Evolutionary conservation across 2,797 vertebrate genomes (phyloP).

Genomic region (Ptychobarbus kaznakovi): DNA sequence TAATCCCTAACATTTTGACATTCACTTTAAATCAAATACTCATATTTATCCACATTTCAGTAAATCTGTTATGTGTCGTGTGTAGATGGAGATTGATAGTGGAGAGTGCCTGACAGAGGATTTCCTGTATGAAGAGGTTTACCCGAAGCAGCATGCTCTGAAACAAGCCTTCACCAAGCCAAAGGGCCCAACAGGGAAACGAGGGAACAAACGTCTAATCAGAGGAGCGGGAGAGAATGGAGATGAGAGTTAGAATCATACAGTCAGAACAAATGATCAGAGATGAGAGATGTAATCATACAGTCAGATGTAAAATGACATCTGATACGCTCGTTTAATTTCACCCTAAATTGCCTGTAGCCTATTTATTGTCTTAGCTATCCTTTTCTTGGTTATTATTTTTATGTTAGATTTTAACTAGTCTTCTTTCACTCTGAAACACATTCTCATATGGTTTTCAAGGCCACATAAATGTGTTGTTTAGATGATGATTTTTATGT

Average conservation of each 20-base stretch:
- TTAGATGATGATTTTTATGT: constrained; percentile 67
- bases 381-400: constrained; percentile 14
- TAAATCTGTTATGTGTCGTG: constrained; percentile 19
- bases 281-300: constrained; percentile 87
- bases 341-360: constrained; percentile 32
- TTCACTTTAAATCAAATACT: background rate
- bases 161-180: constrained; percentile 97
- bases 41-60: background rate
- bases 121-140: constrained; percentile 96
- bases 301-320: constrained; percentile 33
- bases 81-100: constrained; percentile 93
- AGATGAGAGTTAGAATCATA: constrained; percentile 87
- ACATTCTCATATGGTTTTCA: constrained; percentile 32
- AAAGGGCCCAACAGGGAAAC: constrained; percentile 91
- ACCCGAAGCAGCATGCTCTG: constrained; percentile 95
- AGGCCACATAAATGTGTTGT: constrained; percentile 57
- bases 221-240: constrained; percentile 90
- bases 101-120: constrained; percentile 92
- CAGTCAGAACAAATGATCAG: constrained; percentile 53
- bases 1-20: background rate
- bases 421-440: constrained; percentile 29
- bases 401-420: constrained; percentile 27
- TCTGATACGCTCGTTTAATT: background rate
- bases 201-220: constrained; percentile 95
- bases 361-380: constrained; percentile 21